Evolutionary conservation across 1,140 invertebrate genomes (phyloP).

Genomic region (Hylaeus volcanicus): DNA sequence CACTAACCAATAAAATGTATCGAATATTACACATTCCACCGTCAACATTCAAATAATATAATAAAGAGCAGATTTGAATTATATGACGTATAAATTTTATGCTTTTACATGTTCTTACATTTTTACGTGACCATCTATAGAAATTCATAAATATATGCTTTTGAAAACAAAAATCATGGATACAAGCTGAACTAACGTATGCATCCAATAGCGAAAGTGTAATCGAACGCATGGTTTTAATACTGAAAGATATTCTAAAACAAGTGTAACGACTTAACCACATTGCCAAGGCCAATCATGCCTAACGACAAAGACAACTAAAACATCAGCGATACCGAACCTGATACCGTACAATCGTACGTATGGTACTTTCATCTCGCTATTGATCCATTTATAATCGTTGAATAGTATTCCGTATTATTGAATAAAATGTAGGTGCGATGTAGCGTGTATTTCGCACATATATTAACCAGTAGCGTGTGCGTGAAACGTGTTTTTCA

Average conservation of each 20-base stretch:
- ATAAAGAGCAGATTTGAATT: too few species aligned
- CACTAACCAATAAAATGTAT: neutral
- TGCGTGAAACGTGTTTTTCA: slow-evolving; percentile 28
- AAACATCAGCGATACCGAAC: neutral
- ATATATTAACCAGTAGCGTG: neutral
- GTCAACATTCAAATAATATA: too few species aligned
- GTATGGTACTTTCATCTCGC: neutral
- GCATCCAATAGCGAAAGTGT: slow-evolving; percentile 75
- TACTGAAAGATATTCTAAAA: slow-evolving; percentile 39
- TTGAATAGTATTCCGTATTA: neutral
- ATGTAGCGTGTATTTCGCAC: neutral
- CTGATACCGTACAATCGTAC: slow-evolving; percentile 5
- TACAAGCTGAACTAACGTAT: slow-evolving; percentile 55
- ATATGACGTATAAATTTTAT: too few species aligned
- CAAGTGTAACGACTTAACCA: slow-evolving; percentile 49
- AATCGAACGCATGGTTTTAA: slow-evolving; percentile 71
- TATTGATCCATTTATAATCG: neutral
- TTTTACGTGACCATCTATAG: too few species aligned
- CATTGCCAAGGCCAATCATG: slow-evolving; percentile 76
- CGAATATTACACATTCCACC: neutral
- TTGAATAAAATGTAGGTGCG: neutral
- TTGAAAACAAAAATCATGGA: slow-evolving; percentile 66
- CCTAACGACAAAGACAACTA: neutral
- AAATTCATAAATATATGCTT: neutral
- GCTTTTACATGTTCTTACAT: neutral